Percentiles rank a stretch among this genome's conserved stretches.
Conservation (phyloP, 2,113 vertebrate species). For the Plestiodon gilberti region DNA sequence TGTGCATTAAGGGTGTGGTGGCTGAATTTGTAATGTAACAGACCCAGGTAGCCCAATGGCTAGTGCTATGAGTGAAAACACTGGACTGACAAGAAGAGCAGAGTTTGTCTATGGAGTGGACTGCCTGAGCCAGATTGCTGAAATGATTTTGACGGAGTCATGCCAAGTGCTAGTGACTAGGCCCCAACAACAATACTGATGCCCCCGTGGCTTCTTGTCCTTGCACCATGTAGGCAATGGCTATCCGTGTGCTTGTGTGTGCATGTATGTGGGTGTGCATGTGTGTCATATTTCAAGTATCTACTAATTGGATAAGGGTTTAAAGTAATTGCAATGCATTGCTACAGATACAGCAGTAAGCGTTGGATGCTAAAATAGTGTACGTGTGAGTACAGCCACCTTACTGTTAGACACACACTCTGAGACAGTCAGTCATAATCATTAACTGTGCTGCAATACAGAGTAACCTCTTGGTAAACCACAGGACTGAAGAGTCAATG, state of each 20-base stretch:
- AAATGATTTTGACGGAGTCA: too few relatives aligned
- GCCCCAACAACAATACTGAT: neutral
- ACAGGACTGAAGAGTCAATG: conserved; percentile 9
- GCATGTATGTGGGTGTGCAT: too few relatives aligned
- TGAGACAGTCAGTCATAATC: neutral
- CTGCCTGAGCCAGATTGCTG: too few relatives aligned
- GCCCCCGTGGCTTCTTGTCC: neutral
- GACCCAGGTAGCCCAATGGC: too few relatives aligned
- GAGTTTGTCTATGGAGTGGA: too few relatives aligned
- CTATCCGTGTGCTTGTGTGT: too few relatives aligned
- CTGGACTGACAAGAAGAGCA: too few relatives aligned
- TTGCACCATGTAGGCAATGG: neutral
- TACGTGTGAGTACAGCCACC: neutral
- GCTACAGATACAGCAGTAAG: neutral
- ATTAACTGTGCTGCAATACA: neutral
- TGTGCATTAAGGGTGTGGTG: too few relatives aligned
- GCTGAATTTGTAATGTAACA: too few relatives aligned
- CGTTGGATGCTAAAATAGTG: neutral
- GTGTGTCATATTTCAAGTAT: neutral
- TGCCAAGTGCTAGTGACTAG: too few relatives aligned
- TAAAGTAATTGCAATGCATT: neutral
- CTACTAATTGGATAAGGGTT: neutral
- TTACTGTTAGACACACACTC: neutral
- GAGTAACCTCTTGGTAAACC: conserved; percentile 11
- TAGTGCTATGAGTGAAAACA: too few relatives aligned